Evolutionary conservation across 2,797 vertebrate genomes (phyloP).

Genomic region (Vireo griseus): DNA sequence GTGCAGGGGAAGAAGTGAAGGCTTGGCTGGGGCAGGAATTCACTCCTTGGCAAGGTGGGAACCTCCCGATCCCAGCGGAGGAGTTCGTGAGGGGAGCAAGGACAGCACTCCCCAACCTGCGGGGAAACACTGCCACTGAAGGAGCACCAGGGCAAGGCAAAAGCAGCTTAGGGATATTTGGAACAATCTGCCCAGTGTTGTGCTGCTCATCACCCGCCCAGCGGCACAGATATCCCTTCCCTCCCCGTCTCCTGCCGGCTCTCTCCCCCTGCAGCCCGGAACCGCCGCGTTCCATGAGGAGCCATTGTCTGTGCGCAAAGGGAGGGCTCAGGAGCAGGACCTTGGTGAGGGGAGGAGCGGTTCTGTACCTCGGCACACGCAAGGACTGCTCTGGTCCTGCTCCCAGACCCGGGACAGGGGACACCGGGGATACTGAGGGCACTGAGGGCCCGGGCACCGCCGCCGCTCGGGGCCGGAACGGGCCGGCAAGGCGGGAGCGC

Average conservation of each 20-base stretch:
- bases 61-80: background rate
- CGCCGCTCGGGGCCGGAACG: background rate
- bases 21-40: background rate
- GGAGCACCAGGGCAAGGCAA: background rate
- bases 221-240: background rate
- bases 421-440: background rate
- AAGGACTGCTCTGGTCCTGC: background rate
- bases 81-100: background rate
- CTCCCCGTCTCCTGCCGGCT: background rate
- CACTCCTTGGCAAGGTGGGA: background rate
- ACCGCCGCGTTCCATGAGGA: background rate
- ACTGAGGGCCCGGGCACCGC: background rate
- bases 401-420: no score
- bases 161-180: background rate
- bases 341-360: no score
- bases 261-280: background rate
- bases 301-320: background rate
- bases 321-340: background rate
- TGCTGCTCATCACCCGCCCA: background rate
- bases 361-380: background rate
- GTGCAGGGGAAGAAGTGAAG: accelerated
- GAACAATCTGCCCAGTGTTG: background rate
- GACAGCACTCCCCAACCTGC: background rate
- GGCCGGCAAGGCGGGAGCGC: background rate
- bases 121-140: background rate